Evolutionary conservation across 1,140 invertebrate species (phyloP), one percentile per base, ranked within the genome.

Genomic region (Drosophila pseudoobscura): DNA sequence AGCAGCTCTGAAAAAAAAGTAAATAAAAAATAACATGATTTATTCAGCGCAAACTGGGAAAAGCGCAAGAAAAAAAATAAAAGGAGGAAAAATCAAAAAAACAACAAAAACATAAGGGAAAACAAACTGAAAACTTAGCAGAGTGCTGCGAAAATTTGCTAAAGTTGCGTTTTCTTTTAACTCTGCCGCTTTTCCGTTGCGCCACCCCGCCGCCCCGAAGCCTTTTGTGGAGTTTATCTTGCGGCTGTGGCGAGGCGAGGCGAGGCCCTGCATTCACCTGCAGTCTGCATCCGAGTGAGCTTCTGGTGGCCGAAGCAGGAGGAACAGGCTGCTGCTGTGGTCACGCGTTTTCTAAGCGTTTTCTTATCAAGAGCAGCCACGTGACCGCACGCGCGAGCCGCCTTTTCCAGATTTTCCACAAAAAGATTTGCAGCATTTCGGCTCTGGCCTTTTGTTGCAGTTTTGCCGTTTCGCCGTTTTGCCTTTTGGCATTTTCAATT

Each of bases 261-360:
- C 31, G 49, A 51, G 50, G 65, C 29, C 49, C 63, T 57, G 66
- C 66, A 50, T 62, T 29, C 78, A 77, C 75, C 79, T 83, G 69
- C 45, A 52, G 50, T 47, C 39, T 52, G 59, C 29, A 31, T 15
- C 20, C 51, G 26, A 20, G 15, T n/a, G 60, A 41, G 31, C 20
- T 20, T 20, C 35, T 26, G 6, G 11, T 39, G 8, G 31, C 17
- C n/a, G 29, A 35, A 13, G 7, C 29, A 15, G 13, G 24, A 22
- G 22, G 29, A 43, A 13, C 24, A 22, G 24, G 29, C 43, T 35
- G 46, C 51, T 17, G 60, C 73, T 80, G 78, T 73, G 75, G 82
- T 82, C 83, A 88, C 82, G 82, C 82, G 35, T 88, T 88, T 87
- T 87, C 83, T 87, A 88, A 85, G 82, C 83, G 82, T 75, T 85